These are phyloP conservation scores for Pipra filicauda DNA, from an alignment of 2,113 vertebrate species.

Conservation along the genomic window DNA sequence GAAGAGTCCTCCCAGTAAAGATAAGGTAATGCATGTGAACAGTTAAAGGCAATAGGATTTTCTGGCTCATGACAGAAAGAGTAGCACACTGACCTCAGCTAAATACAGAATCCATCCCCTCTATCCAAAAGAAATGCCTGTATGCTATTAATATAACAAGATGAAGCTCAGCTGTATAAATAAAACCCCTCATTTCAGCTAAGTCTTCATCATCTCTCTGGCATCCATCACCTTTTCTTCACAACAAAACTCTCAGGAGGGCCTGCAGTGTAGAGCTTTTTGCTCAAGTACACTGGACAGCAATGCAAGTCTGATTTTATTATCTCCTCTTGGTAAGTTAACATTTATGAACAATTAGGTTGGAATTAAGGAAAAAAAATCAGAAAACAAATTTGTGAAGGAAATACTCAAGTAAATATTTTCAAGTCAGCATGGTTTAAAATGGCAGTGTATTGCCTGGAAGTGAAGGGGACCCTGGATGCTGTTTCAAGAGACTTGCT, in stretches of 20 bases:
- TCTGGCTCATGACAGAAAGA: background rate
- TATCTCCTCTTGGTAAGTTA: background rate
- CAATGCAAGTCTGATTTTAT: background rate
- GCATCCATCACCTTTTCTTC: background rate
- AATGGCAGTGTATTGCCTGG: background rate
- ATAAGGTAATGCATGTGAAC: rapidly evolving
- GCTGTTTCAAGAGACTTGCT: background rate
- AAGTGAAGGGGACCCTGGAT: background rate
- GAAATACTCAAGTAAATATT: background rate
- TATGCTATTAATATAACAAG: conserved; percentile 40
- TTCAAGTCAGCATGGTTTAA: background rate
- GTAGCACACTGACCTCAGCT: background rate
- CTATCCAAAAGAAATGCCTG: conserved; percentile 10
- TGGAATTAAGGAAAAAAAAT: background rate
- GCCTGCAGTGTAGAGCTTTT: background rate
- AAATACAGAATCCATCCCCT: background rate
- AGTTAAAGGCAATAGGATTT: background rate
- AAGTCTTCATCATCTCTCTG: conserved; percentile 33
- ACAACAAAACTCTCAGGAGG: background rate
- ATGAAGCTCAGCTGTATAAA: conserved; percentile 58
- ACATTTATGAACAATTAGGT: background rate
- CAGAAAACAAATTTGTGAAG: background rate
- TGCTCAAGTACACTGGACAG: background rate
- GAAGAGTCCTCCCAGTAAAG: background rate
- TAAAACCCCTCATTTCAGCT: conserved; percentile 22